These are phyloP conservation scores for Trilocha varians DNA, from an alignment of 2,888 invertebrate species.

Conservation along the genomic window DNA sequence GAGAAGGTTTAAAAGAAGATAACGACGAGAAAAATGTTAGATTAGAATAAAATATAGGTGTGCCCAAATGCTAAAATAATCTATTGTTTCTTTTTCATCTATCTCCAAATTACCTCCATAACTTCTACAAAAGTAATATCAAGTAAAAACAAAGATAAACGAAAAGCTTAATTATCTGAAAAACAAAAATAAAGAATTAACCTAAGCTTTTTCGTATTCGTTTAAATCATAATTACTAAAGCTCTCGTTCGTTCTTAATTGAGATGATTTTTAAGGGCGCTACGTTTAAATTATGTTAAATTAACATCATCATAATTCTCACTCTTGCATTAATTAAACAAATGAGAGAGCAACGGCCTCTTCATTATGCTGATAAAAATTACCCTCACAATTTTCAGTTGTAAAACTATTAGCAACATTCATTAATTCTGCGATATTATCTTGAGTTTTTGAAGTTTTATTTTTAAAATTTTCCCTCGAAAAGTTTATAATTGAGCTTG, in stretches of 20 bases:
- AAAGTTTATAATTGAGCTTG: neutral
- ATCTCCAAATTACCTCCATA: too few species aligned
- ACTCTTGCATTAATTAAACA: constrained; percentile 3
- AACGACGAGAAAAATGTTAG: too few species aligned
- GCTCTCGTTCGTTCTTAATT: neutral
- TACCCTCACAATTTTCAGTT: neutral
- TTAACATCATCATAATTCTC: constrained; percentile 2
- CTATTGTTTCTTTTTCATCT: too few species aligned
- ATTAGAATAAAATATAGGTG: too few species aligned
- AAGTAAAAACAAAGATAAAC: too few species aligned
- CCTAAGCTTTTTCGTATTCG: neutral
- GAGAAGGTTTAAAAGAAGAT: too few species aligned
- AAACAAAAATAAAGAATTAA: neutral
- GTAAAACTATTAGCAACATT: neutral
- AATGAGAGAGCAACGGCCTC: constrained; percentile 1
- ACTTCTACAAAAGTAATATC: too few species aligned
- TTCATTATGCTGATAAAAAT: constrained; percentile 1
- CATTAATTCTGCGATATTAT: neutral
- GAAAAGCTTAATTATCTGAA: too few species aligned
- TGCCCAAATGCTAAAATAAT: too few species aligned
- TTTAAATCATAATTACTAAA: neutral
- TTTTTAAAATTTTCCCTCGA: neutral
- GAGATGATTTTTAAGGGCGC: neutral
- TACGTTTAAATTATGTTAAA: constrained; percentile 3
- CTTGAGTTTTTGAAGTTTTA: neutral